Evolutionary conservation across 2,888 invertebrate genomes (phyloP).

Genomic region (Salpingus planirostris): DNA sequence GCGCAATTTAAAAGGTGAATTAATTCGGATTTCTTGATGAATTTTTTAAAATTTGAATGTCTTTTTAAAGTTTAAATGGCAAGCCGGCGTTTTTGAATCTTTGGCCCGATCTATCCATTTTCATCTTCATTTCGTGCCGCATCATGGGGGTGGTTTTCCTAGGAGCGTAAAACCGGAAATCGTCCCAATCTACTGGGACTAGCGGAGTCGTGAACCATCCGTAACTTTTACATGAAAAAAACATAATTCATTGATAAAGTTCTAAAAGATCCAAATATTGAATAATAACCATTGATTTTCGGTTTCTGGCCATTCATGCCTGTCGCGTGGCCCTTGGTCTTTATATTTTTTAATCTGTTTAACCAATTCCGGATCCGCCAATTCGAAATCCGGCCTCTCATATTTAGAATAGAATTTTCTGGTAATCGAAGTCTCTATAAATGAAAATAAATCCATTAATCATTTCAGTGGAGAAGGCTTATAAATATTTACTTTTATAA

Average conservation of each 20-base stretch:
- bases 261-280: too few relatives aligned
- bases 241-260: too few relatives aligned
- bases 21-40: too few relatives aligned
- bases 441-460: conserved; percentile 2
- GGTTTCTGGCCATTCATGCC: conserved; percentile 32
- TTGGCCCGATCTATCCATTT: conserved; percentile 11
- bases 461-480: too few relatives aligned
- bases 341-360: conserved; percentile 24
- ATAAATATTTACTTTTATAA: conserved; percentile 23
- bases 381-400: conserved; percentile 23
- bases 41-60: too few relatives aligned
- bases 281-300: conserved; percentile 29
- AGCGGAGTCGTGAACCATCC: conserved; percentile 15
- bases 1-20: too few relatives aligned
- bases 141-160: conserved; percentile 6
- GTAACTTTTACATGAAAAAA: conserved; percentile 8
- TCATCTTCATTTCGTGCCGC: conserved; percentile 11
- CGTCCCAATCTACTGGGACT: conserved; percentile 11
- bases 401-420: conserved; percentile 36
- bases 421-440: conserved; percentile 28
- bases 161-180: conserved; percentile 13
- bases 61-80: conserved; percentile 1
- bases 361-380: conserved; percentile 24
- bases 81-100: conserved; percentile 6
- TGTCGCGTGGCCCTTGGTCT: conserved; percentile 29